A percentile compares a stretch with the other conserved stretches of the same genome.
Evolutionary conservation across 2,888 invertebrate species (phyloP).

Genomic region (Leptinotarsa juncta): DNA sequence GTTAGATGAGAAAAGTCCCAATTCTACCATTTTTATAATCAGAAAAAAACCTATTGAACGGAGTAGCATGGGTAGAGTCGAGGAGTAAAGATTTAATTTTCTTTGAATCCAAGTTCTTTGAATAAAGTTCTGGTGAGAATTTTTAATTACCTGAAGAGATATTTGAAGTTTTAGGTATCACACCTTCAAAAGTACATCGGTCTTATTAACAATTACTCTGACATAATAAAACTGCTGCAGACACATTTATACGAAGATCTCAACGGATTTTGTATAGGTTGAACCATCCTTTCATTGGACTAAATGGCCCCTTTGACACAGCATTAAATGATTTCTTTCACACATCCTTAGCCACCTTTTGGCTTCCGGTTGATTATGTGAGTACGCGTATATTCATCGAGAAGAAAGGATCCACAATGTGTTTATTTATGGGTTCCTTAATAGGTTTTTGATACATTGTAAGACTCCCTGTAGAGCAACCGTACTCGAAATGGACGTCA

Average conservation of each 20-base stretch:
- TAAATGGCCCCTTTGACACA: constrained; percentile 40
- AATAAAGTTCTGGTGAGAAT: too few species aligned
- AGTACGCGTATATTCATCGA: constrained; percentile 41
- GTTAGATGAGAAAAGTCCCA: too few species aligned
- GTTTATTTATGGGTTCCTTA: constrained; percentile 47
- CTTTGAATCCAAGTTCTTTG: too few species aligned
- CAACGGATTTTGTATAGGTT: constrained; percentile 27
- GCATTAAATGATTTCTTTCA: constrained; percentile 46
- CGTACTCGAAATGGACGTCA: constrained; percentile 36
- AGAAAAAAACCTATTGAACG: too few species aligned
- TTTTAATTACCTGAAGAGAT: too few species aligned
- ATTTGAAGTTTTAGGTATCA: too few species aligned
- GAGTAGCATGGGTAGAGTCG: too few species aligned
- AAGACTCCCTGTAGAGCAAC: constrained; percentile 41
- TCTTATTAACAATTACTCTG: too few species aligned
- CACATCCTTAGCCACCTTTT: constrained; percentile 46
- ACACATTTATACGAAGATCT: constrained; percentile 2
- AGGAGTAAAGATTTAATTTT: too few species aligned
- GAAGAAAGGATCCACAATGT: constrained; percentile 44
- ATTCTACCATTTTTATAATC: too few species aligned
- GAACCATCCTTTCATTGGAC: constrained; percentile 33
- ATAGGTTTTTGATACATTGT: constrained; percentile 51
- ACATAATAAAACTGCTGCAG: background rate
- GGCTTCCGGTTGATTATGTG: constrained; percentile 49
- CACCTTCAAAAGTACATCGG: too few species aligned